Conservation (phyloP, 2,888 invertebrate species). For the Mimas tiliae region DNA sequence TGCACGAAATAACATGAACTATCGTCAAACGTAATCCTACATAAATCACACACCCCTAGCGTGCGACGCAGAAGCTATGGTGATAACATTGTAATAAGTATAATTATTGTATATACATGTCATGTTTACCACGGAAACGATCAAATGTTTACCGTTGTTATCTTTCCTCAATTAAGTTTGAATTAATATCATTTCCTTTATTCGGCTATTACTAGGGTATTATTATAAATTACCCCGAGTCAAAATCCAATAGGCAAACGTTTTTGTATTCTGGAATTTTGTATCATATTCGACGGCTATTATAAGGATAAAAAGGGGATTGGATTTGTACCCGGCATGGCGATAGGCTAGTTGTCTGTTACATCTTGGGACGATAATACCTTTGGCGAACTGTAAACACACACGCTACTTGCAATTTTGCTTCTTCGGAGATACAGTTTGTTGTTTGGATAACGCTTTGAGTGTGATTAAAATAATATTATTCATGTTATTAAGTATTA, state of each 20-base stretch:
- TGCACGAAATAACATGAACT: background rate
- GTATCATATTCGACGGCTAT: background rate
- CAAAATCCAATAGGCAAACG: background rate
- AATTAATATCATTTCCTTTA: background rate
- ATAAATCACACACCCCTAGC: conserved; percentile 1
- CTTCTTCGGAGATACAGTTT: no score
- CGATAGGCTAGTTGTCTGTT: background rate
- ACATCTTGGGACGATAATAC: background rate
- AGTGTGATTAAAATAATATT: no score
- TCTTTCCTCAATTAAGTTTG: background rate
- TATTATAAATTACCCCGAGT: no score
- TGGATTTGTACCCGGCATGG: background rate
- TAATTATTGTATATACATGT: no score
- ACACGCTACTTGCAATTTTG: no score
- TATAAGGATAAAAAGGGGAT: background rate
- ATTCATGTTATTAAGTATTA: no score
- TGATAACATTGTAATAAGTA: no score
- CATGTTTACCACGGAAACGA: background rate
- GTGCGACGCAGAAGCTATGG: background rate
- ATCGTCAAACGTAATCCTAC: background rate
- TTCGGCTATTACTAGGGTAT: no score
- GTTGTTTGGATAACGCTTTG: no score
- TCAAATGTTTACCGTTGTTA: background rate
- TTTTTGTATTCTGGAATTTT: background rate
- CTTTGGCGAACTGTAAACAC: no score